Base-by-base conservation (phyloP, 2,888 invertebrate genomes). In the Schrankia costaestrigalis region DNA sequence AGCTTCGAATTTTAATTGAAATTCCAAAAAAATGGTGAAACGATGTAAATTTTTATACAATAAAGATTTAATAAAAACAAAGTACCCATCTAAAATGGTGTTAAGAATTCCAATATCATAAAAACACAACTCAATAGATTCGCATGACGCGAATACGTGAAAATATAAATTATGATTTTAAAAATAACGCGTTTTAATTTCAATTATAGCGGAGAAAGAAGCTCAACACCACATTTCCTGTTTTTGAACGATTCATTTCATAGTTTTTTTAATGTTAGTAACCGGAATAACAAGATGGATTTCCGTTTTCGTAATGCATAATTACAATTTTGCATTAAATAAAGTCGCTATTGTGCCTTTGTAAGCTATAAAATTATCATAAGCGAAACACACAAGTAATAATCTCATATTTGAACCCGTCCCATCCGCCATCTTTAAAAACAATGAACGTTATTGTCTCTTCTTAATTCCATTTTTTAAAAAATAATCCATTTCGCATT, bases 401-500 rank as follows among this genome's bases (percentile, higher is more conserved):
- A 82, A 82, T 78, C 78, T 78, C 73, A 75, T 78, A 83, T 82
- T 81, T 78, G 77, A 76, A 60, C 69, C 63, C 63, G 70, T 61
- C 73, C 65, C 65, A 64, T 66, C 78, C 78, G 84, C 85, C 85
- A 86, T 87, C 79, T 85, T 86, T 81, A 79, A 81, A 79, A 82
- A 85, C 86, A 87, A 87, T 85, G 81, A 81, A 71, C 83, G 80
- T 85, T 87, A 85, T 86, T 87, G 85, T 87, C 85, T 84, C 81
- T 82, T 79, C 83, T 83, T 85, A 84, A 86, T 86, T 83, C 85
- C 85, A 84, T 87, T 86, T 87, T 86, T 84, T 79, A 85, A 85
- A 87, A 86, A 87, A 85, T 83, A 85, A 85, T 86, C 82, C 84
- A 82, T 83, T 84, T 83, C 81, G 81, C 78, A 79, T 85, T 84